phyloP scores from a whole-genome alignment of 1,140 invertebrate species.

The Drosophila virilis region DNA sequence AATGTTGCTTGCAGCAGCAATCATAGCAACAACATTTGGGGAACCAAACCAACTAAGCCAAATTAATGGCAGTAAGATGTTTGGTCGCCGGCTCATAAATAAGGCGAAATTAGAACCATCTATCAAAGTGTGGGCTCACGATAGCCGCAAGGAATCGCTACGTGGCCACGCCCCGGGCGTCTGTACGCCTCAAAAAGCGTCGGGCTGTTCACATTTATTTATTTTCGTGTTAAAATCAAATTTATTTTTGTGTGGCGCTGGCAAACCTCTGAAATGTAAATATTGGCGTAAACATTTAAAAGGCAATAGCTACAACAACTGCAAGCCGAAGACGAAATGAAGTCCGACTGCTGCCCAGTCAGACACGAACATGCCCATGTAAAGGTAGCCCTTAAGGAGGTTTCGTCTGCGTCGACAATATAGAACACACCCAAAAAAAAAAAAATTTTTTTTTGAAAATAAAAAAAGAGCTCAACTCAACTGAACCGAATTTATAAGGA shows the following conservation, averaged over 20 bases:
- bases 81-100: slow-evolving; percentile 43
- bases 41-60: not conserved
- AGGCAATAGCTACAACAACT: slow-evolving; percentile 43
- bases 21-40: too few relatives aligned
- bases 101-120: slow-evolving; percentile 67
- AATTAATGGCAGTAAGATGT: slow-evolving; percentile 3
- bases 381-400: slow-evolving; percentile 41
- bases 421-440: slow-evolving; percentile 69
- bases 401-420: slow-evolving; percentile 53
- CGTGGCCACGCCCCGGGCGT: slow-evolving; percentile 15
- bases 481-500: slow-evolving; percentile 68
- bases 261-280: slow-evolving; percentile 78
- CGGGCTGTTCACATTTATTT: slow-evolving; percentile 41
- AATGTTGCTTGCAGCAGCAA: slow-evolving; percentile 41
- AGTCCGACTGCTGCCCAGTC: slow-evolving; percentile 27
- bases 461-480: slow-evolving; percentile 19
- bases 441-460: slow-evolving; percentile 8
- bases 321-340: slow-evolving; percentile 2
- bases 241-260: slow-evolving; percentile 52
- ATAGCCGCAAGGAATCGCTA: slow-evolving; percentile 23
- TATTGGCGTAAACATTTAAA: slow-evolving; percentile 81
- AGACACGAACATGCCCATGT: slow-evolving; percentile 46
- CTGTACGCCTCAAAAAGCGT: not conserved
- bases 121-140: slow-evolving; percentile 66
- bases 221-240: slow-evolving; percentile 79